These are phyloP conservation scores for Nibea coibor DNA, from an alignment of 2,113 vertebrate genomes.

Conservation along the genomic window DNA sequence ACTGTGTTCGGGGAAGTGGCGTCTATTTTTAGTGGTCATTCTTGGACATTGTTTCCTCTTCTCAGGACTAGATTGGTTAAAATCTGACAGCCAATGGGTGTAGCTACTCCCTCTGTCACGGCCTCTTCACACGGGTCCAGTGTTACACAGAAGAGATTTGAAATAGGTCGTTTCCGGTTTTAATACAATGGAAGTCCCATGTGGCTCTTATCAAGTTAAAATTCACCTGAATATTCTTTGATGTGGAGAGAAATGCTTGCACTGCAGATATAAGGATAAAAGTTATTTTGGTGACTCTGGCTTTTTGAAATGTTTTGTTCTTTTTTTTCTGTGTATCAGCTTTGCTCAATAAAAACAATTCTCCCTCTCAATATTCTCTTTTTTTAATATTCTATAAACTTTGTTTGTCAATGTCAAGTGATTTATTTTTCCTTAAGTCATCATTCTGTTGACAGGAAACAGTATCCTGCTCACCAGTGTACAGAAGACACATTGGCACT, in stretches of 20 bases:
- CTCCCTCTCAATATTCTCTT: too few relatives aligned
- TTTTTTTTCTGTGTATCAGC: neutral
- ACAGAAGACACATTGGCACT: constrained; percentile 99
- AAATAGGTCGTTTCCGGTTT: neutral
- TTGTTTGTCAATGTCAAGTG: neutral
- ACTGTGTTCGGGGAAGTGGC: constrained; percentile 35
- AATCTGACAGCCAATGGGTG: neutral
- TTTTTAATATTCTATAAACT: neutral
- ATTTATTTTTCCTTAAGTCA: neutral
- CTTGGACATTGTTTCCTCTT: constrained; percentile 38
- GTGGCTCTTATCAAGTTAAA: neutral
- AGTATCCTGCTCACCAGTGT: constrained; percentile 89
- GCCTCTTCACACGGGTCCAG: neutral
- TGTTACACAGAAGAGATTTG: constrained; percentile 4
- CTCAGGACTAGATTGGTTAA: neutral
- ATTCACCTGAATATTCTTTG: neutral
- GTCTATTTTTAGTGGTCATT: constrained; percentile 57
- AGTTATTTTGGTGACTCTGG: neutral
- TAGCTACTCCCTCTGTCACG: neutral
- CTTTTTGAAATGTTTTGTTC: neutral
- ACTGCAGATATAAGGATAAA: neutral
- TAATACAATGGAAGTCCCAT: neutral
- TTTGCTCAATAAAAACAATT: neutral
- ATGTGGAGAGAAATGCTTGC: neutral
- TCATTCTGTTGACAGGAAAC: neutral